Conservation (phyloP, 2,797 vertebrate genomes). For the Rhodeus uyekii region DNA sequence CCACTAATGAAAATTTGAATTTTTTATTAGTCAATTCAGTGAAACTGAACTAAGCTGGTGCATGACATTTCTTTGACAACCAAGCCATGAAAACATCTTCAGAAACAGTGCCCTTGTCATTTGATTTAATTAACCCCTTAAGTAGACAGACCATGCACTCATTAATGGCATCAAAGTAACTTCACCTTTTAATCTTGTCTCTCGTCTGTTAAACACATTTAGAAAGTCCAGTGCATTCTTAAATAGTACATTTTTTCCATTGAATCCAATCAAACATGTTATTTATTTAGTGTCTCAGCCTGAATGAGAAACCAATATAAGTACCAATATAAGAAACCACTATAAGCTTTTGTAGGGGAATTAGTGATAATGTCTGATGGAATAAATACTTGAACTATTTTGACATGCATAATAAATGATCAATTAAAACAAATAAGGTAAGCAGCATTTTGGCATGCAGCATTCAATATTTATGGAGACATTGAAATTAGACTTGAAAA, state of each 20-base stretch:
- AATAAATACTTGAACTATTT: not conserved
- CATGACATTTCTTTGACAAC: not conserved
- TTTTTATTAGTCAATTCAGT: not conserved
- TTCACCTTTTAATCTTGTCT: constrained; percentile 15
- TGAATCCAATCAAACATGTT: constrained; percentile 1
- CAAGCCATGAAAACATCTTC: not conserved
- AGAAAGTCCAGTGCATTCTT: not conserved
- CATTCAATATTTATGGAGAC: constrained; percentile 1
- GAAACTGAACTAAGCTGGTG: not conserved
- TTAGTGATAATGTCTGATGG: constrained; percentile 8
- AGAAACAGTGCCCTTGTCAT: constrained; percentile 8
- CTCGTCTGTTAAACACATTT: no score
- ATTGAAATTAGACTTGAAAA: constrained; percentile 6
- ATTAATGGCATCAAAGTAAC: constrained; percentile 4
- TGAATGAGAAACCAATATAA: not conserved
- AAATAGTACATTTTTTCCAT: not conserved
- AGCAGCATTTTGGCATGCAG: not conserved
- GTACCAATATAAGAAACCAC: no score
- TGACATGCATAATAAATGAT: not conserved
- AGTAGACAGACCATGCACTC: not conserved
- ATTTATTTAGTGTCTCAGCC: not conserved
- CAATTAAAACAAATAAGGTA: not conserved
- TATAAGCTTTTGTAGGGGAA: not conserved
- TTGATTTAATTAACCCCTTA: constrained; percentile 25
- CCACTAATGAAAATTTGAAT: not conserved